Conservation (phyloP, 2,113 vertebrate species). For the Charadrius vociferus region DNA sequence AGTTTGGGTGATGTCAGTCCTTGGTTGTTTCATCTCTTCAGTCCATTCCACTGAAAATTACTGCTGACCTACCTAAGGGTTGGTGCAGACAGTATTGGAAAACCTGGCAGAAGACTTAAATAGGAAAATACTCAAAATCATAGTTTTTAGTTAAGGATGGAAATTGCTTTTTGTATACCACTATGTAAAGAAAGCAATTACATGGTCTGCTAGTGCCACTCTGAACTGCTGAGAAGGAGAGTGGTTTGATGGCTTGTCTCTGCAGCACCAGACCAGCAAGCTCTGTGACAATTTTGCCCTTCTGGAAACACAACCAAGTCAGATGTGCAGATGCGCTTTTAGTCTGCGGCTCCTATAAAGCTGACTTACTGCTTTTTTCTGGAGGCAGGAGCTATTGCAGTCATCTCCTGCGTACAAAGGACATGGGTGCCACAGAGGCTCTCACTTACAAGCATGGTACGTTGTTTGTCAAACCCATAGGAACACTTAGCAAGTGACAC, state of each 20-base stretch:
- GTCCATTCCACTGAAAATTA: background rate
- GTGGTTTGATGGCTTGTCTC: background rate
- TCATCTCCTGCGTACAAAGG: background rate
- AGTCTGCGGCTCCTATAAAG: background rate
- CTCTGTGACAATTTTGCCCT: background rate
- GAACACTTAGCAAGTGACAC: background rate
- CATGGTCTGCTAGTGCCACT: background rate
- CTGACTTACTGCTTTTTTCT: background rate
- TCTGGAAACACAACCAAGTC: background rate
- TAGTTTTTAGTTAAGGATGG: background rate
- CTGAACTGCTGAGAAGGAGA: background rate
- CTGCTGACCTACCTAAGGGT: background rate
- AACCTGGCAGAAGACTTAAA: background rate
- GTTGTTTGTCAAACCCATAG: background rate
- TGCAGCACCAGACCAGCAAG: background rate
- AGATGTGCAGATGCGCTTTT: background rate
- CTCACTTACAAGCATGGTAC: accelerated
- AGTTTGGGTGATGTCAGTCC: background rate
- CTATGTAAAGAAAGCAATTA: background rate
- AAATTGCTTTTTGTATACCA: accelerated
- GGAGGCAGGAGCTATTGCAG: background rate
- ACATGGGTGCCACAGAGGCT: background rate
- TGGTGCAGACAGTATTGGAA: background rate
- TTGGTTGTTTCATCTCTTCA: background rate
- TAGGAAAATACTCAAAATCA: background rate